Percentiles rank a stretch among this genome's conserved stretches.
Conservation (phyloP, 2,113 vertebrate species). For the Corythornis madagascariensis region DNA sequence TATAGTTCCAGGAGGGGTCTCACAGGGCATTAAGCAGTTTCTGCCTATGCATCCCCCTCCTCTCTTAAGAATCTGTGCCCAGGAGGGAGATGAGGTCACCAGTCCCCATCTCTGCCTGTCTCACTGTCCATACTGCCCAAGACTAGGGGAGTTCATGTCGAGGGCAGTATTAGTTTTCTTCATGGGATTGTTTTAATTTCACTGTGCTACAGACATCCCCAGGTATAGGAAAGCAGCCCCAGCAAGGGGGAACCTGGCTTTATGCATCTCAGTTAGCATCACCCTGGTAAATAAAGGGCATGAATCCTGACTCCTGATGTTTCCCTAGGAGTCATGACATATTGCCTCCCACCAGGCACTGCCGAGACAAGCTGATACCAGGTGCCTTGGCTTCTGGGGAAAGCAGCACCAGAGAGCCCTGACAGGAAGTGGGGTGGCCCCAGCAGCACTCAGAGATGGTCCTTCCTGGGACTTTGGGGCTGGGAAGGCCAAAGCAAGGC, state of each 20-base stretch:
- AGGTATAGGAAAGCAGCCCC: background rate
- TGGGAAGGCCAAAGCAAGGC: background rate
- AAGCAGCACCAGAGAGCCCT: background rate
- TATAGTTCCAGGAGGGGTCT: background rate
- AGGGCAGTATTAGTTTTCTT: background rate
- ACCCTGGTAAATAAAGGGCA: background rate
- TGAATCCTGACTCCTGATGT: background rate
- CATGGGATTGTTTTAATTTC: background rate
- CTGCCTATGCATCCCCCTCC: background rate
- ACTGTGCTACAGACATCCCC: background rate
- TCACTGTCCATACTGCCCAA: background rate
- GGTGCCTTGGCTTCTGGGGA: background rate
- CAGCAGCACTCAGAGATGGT: accelerated
- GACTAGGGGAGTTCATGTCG: background rate
- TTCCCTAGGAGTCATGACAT: background rate
- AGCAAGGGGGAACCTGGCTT: background rate
- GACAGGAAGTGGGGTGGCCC: accelerated
- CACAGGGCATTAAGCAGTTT: background rate
- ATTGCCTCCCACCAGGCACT: background rate
- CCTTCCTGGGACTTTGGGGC: background rate
- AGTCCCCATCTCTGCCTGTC: background rate
- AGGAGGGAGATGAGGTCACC: accelerated
- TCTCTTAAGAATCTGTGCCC: background rate
- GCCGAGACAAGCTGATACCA: background rate
- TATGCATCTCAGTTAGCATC: background rate